phyloP scores from a whole-genome alignment of 1,140 invertebrate species.

The Cyclina sinensis region DNA sequence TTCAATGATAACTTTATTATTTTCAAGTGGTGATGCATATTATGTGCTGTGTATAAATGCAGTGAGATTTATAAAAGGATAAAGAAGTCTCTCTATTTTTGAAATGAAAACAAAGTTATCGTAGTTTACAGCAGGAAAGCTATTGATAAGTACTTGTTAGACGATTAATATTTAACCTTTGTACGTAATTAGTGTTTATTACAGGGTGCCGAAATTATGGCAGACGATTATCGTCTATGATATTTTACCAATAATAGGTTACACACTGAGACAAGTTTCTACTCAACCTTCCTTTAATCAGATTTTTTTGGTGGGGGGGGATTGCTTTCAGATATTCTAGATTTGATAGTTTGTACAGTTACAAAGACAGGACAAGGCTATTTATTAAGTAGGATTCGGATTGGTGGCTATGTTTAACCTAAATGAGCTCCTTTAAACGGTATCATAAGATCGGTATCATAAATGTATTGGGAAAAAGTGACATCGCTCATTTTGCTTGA shows the following conservation, averaged over 20 bases:
- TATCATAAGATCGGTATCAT: background rate
- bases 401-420: background rate
- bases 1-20: too few species aligned
- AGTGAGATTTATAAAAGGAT: too few species aligned
- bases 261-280: background rate
- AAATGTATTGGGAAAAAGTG: background rate
- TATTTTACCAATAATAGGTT: background rate
- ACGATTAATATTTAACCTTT: slow-evolving; percentile 9
- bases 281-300: background rate
- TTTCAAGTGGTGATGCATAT: too few species aligned
- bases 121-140: background rate
- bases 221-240: background rate
- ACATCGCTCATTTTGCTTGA: slow-evolving; percentile 16
- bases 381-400: background rate
- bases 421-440: background rate
- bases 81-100: background rate
- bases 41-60: too few species aligned
- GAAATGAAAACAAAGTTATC: background rate
- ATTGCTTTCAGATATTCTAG: background rate
- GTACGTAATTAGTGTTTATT: background rate
- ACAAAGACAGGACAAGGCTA: background rate
- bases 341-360: background rate
- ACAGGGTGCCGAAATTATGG: background rate
- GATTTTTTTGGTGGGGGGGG: background rate
- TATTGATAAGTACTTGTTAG: background rate